Evolutionary conservation across 2,888 invertebrate species (phyloP).

Genomic region (Toxonevra muliebris): DNA sequence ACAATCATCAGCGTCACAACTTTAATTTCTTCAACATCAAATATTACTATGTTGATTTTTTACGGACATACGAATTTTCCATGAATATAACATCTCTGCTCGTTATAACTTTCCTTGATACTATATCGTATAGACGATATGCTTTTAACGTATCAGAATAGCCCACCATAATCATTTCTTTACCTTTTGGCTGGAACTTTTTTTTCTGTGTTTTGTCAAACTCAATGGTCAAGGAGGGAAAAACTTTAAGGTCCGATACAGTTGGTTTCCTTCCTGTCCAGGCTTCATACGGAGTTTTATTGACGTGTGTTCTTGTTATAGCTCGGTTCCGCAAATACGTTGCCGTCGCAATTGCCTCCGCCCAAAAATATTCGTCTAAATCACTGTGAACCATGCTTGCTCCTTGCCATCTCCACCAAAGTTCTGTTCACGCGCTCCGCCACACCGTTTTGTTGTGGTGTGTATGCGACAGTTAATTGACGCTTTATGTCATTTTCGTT

Average conservation of each 20-base stretch:
- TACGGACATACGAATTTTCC: constrained; percentile 2
- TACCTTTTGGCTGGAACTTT: constrained; percentile 40
- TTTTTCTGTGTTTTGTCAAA: constrained; percentile 31
- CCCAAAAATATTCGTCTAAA: constrained; percentile 43
- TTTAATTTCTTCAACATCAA: not conserved
- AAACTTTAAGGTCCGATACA: constrained; percentile 32
- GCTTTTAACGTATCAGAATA: constrained; percentile 33
- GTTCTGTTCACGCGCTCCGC: constrained; percentile 38
- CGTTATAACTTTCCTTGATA: constrained; percentile 14
- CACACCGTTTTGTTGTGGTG: constrained; percentile 38
- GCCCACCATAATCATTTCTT: constrained; percentile 30
- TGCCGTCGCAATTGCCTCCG: constrained; percentile 39
- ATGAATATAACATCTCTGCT: constrained; percentile 27
- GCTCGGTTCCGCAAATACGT: constrained; percentile 38
- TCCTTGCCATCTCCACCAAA: constrained; percentile 46
- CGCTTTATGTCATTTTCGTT: too few species aligned
- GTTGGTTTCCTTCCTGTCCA: constrained; percentile 38
- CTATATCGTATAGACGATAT: constrained; percentile 27
- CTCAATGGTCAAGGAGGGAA: constrained; percentile 37
- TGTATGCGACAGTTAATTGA: constrained; percentile 33
- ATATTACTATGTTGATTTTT: not conserved
- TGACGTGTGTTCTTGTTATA: constrained; percentile 34
- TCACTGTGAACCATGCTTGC: constrained; percentile 36
- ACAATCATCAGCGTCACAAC: not conserved
- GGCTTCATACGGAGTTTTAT: constrained; percentile 44